A percentile compares a stretch with the other conserved stretches of the same genome.
phyloP scores from a whole-genome alignment of 2,888 invertebrate species.

The Callimorpha dominula region DNA sequence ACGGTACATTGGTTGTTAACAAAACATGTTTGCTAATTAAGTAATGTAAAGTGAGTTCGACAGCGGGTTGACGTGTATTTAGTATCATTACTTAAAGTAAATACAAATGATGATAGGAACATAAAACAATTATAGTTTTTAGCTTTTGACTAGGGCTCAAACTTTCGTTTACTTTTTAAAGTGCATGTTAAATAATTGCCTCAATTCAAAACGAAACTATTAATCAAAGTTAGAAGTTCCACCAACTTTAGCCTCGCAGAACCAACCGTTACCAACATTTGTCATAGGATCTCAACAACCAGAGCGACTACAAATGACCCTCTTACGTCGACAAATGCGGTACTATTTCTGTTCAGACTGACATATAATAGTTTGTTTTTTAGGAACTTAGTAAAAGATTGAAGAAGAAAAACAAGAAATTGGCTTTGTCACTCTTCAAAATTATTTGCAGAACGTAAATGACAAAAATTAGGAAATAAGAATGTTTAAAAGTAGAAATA shows the following conservation, averaged over 20 bases:
- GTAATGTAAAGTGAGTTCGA: neutral
- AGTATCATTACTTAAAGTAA: neutral
- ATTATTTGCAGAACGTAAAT: neutral
- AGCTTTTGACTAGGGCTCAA: neutral
- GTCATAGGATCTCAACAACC: constrained; percentile 41
- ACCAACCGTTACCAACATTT: constrained; percentile 39
- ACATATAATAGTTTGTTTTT: constrained; percentile 37
- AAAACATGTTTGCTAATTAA: constrained; percentile 16
- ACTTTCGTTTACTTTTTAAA: neutral
- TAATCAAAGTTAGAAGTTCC: constrained; percentile 3
- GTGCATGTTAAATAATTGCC: neutral
- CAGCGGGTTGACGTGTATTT: neutral
- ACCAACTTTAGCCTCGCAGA: constrained; percentile 26
- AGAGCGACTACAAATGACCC: constrained; percentile 53
- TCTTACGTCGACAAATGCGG: constrained; percentile 52
- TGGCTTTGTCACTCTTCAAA: neutral
- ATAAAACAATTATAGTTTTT: neutral
- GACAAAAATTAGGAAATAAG: too few species aligned
- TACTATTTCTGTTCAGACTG: constrained; percentile 26
- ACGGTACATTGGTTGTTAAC: constrained; percentile 19
- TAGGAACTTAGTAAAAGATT: constrained; percentile 52
- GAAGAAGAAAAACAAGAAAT: constrained; percentile 4
- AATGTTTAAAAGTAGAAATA: neutral
- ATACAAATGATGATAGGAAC: neutral
- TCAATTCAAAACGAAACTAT: constrained; percentile 2